Evolutionary conservation across 2,888 invertebrate species (phyloP).

Genomic region (Scaptodrosophila latifasciaeformis): DNA sequence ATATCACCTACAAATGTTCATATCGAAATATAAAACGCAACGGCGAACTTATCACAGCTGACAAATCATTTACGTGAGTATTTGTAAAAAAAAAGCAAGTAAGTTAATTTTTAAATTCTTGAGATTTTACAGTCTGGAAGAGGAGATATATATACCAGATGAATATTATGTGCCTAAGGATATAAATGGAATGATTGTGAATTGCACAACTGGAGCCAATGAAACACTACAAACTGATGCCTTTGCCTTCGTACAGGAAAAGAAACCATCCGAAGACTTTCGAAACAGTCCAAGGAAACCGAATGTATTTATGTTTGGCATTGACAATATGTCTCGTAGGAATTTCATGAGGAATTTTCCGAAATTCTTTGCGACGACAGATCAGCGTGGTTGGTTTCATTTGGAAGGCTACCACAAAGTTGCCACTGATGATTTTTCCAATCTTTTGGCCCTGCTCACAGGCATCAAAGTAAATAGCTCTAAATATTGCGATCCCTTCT

Average conservation of each 20-base stretch:
- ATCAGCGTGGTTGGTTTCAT: conserved; percentile 78
- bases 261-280: not conserved
- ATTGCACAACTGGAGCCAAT: not conserved
- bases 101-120: too few species aligned
- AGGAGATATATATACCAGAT: too few species aligned
- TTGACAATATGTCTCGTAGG: conserved; percentile 80
- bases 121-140: too few species aligned
- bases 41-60: too few species aligned
- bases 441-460: conserved; percentile 86
- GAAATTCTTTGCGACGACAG: conserved; percentile 79
- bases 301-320: conserved; percentile 84
- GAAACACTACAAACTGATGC: conserved; percentile 2
- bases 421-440: conserved; percentile 91
- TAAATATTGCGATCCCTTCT: conserved; percentile 74
- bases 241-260: conserved; percentile 6
- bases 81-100: too few species aligned
- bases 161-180: not conserved
- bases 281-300: conserved; percentile 41
- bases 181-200: not conserved
- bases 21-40: too few species aligned
- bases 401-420: conserved; percentile 74
- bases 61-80: too few species aligned
- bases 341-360: conserved; percentile 83
- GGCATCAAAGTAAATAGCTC: conserved; percentile 78
- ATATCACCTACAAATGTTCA: too few species aligned